Base-by-base conservation (phyloP, 2,888 invertebrate species). In the Acrocyrtus sp. region DNA sequence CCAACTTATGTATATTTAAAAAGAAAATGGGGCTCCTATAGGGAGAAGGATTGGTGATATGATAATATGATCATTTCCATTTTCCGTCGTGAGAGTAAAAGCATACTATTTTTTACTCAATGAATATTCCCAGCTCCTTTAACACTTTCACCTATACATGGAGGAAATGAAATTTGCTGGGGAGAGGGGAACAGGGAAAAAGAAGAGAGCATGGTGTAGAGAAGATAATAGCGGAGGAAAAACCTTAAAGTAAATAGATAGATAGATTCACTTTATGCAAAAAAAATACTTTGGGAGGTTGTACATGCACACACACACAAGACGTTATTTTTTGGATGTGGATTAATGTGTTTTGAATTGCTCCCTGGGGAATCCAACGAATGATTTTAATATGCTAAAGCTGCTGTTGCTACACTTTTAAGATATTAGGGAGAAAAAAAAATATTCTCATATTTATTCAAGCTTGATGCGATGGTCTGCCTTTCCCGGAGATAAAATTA, bases 341-440 rank as follows among this genome's bases (percentile, higher is more conserved):
- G 65, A 72, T 72, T 72, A 72, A 72, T 72, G 72, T 48, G 72
- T 72, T 72, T 72, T 72, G 72, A 72, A 72, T 72, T 72, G 72
- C 72, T 65, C 72, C 72, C 65, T 22, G 39, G 72, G 45, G 72
- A 60, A 54, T 60, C 48, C 53, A 34, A 34, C 5, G 72, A 72
- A 65, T 72, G 57, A 72, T 65, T 72, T 72, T 72, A 72, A 72
- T 72, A 72, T 72, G 72, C 65, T 65, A 72, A 72, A 34, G 65
- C 65, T 65, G 72, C 65, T 65, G 72, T 53, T 65, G 51, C 54
- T 72, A 60, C 34, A n/a, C 63, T 70, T 70, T 72, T 72, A 65
- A 72, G 72, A 72, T 65, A 65, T 72, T 72, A 60, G 72, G 63
- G 58, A 68, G 61, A 63, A 63, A n/a, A n/a, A n/a, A n/a, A n/a